Percentiles rank a stretch among this genome's conserved stretches.
Evolutionary conservation across 1,140 invertebrate species (phyloP).

Genomic region (Leptopilina clavipes): DNA sequence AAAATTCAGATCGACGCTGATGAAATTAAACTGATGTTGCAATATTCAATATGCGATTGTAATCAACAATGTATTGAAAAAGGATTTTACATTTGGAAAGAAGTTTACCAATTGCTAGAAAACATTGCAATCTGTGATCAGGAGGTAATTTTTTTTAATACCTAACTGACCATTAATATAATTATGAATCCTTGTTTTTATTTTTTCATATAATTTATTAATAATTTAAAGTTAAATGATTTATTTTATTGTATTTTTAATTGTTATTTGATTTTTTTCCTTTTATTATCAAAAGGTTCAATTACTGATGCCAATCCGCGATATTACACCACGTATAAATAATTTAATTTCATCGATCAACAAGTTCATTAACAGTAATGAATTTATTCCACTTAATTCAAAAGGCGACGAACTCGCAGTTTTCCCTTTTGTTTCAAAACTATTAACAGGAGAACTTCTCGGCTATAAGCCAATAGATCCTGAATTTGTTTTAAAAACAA

Average conservation of each 20-base stretch:
- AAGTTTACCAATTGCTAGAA: conserved; percentile 51
- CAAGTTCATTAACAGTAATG: conserved; percentile 45
- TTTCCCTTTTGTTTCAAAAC: conserved; percentile 52
- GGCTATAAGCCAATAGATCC: conserved; percentile 53
- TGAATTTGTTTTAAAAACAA: conserved; percentile 49
- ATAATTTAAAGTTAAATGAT: no score
- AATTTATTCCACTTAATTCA: conserved; percentile 47
- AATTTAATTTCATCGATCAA: conserved; percentile 54
- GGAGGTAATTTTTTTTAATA: conserved; percentile 53
- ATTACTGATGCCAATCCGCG: background rate
- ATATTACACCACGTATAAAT: conserved; percentile 47
- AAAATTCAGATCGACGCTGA: conserved; percentile 56
- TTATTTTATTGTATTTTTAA: background rate
- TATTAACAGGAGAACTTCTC: conserved; percentile 62
- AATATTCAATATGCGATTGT: conserved; percentile 46
- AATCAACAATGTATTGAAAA: conserved; percentile 48
- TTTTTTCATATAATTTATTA: no score
- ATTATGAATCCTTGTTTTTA: no score
- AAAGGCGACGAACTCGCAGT: conserved; percentile 41
- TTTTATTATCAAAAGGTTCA: background rate
- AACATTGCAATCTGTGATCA: conserved; percentile 56
- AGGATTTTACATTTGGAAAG: conserved; percentile 53
- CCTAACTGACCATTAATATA: no score
- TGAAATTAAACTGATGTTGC: conserved; percentile 50
- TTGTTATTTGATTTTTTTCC: background rate